A percentile compares a stretch with the other conserved stretches of the same genome.
Evolutionary conservation across 2,888 invertebrate species (phyloP).

Genomic region (Drosophila borealis): DNA sequence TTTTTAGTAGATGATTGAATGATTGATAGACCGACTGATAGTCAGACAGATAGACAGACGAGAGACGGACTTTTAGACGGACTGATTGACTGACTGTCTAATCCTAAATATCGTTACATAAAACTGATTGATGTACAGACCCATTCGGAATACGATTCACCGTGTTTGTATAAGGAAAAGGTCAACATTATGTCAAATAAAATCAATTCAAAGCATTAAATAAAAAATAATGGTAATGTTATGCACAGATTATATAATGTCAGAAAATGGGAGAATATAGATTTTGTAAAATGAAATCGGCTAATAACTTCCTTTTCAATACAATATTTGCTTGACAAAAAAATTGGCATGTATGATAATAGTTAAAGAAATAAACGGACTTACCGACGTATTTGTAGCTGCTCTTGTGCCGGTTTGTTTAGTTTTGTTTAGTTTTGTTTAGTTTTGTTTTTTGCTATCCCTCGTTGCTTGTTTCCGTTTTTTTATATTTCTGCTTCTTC

Average conservation of each 20-base stretch:
- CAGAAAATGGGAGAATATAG: no score
- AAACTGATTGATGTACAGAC: no score
- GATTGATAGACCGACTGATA: not conserved
- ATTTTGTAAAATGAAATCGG: not conserved
- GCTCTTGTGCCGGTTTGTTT: not conserved
- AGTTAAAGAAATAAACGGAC: constrained; percentile 6
- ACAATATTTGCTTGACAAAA: constrained; percentile 6
- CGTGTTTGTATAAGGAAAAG: no score
- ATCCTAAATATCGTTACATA: no score
- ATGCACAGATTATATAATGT: no score
- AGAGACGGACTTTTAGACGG: not conserved
- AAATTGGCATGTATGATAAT: not conserved
- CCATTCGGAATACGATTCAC: no score
- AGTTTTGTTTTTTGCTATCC: not conserved
- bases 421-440: no score
- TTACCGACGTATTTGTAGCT: constrained; percentile 1
- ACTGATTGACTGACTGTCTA: not conserved
- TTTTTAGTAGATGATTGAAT: not conserved
- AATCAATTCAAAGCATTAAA: no score
- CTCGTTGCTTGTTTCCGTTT: constrained; percentile 13
- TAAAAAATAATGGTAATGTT: no score
- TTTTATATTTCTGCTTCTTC: constrained; percentile 13
- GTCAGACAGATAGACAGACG: not conserved
- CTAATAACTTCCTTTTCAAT: not conserved
- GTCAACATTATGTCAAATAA: no score